Conservation (phyloP, 2,113 vertebrate genomes). For the Nycticryphes semicollaris region DNA sequence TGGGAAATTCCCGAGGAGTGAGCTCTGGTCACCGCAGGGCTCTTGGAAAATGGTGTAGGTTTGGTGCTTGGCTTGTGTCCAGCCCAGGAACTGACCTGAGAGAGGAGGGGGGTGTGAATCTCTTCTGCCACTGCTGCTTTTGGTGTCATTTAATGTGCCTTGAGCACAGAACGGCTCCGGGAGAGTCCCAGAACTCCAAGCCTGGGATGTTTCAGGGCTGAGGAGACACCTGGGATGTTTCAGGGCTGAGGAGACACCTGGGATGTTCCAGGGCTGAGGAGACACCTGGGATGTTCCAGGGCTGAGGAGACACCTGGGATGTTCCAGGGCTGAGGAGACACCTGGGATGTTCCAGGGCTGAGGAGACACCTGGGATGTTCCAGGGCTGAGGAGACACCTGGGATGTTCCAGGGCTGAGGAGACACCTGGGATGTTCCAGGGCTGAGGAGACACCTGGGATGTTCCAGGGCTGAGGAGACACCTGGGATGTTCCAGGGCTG, state of each 20-base stretch:
- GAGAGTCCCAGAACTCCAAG: neutral
- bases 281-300: neutral
- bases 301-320: neutral
- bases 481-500: neutral
- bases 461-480: neutral
- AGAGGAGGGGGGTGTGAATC: neutral
- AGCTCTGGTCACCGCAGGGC: accelerated
- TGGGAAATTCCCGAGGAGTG: accelerated
- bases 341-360: neutral
- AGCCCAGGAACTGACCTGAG: accelerated
- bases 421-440: neutral
- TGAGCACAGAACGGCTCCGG: accelerated
- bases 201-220: accelerated
- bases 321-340: neutral
- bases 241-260: neutral
- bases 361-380: neutral
- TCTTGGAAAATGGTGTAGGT: accelerated
- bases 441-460: neutral
- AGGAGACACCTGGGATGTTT: neutral
- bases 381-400: neutral
- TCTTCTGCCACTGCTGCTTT: neutral
- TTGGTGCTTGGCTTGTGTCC: accelerated
- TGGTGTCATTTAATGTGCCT: accelerated
- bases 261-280: neutral
- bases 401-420: neutral